Evolutionary conservation across 2,797 vertebrate species (phyloP).

Genomic region (Ceryle rudis): DNA sequence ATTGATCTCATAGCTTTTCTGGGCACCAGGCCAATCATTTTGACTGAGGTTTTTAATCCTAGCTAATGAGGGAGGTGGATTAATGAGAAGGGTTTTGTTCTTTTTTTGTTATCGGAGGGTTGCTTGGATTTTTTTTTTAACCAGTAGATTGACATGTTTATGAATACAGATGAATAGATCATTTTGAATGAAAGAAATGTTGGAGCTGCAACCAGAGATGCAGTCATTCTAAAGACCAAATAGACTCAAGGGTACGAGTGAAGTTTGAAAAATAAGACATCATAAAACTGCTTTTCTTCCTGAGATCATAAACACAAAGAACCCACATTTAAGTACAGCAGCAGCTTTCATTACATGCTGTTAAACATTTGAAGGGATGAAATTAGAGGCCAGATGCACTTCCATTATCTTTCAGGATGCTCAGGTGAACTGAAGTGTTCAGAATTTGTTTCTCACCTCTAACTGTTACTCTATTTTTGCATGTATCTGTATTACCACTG

Average conservation of each 20-base stretch:
- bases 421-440: neutral
- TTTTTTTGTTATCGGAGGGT: constrained; percentile 7
- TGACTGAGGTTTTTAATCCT: constrained; percentile 58
- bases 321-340: neutral
- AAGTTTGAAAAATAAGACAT: neutral
- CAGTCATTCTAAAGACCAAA: constrained; percentile 29
- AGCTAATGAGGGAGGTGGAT: constrained; percentile 45
- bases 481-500: neutral
- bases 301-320: neutral
- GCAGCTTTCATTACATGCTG: neutral
- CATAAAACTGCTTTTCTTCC: constrained; percentile 3
- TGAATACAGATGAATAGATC: constrained; percentile 44
- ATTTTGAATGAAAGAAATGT: constrained; percentile 27
- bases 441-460: neutral
- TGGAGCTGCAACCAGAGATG: neutral
- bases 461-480: neutral
- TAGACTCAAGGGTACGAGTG: neutral
- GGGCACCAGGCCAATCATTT: constrained; percentile 45
- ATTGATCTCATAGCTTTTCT: constrained; percentile 66
- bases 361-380: neutral
- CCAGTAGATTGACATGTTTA: constrained; percentile 25
- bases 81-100: constrained; percentile 10
- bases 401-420: neutral
- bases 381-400: neutral
- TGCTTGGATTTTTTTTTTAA: constrained; percentile 35